Conservation (phyloP, 2,888 invertebrate genomes). For the Euzophera pinguis region DNA sequence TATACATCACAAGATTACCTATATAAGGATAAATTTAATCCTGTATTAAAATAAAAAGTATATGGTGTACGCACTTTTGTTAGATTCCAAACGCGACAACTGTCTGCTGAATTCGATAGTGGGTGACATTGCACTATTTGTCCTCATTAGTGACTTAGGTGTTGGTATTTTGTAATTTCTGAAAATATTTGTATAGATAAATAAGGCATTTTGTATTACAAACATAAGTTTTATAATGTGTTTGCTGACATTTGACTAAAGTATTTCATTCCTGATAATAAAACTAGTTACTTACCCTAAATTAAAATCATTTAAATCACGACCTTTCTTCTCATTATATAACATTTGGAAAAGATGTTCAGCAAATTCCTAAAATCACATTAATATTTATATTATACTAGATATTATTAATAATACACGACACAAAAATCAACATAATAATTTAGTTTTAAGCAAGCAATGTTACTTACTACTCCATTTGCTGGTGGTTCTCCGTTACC, state of each 20-base stretch:
- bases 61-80: slow-evolving; percentile 50
- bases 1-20: no score
- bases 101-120: slow-evolving; percentile 75
- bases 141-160: slow-evolving; percentile 93
- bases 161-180: slow-evolving; percentile 84
- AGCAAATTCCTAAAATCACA: slow-evolving; percentile 52
- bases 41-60: no score
- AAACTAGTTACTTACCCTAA: slow-evolving; percentile 28
- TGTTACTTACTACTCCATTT: slow-evolving; percentile 92
- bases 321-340: slow-evolving; percentile 50
- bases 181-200: no score
- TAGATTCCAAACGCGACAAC: slow-evolving; percentile 79
- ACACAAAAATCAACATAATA: neutral
- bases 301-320: slow-evolving; percentile 38
- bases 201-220: no score
- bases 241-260: no score
- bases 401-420: no score
- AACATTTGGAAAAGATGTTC: slow-evolving; percentile 64
- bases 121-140: slow-evolving; percentile 83
- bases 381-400: neutral
- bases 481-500: slow-evolving; percentile 98
- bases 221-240: no score
- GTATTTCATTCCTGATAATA: no score
- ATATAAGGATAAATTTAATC: no score
- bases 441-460: no score